phyloP scores from a whole-genome alignment of 2,797 vertebrate species.

The Hypotaenidia philippensis region DNA sequence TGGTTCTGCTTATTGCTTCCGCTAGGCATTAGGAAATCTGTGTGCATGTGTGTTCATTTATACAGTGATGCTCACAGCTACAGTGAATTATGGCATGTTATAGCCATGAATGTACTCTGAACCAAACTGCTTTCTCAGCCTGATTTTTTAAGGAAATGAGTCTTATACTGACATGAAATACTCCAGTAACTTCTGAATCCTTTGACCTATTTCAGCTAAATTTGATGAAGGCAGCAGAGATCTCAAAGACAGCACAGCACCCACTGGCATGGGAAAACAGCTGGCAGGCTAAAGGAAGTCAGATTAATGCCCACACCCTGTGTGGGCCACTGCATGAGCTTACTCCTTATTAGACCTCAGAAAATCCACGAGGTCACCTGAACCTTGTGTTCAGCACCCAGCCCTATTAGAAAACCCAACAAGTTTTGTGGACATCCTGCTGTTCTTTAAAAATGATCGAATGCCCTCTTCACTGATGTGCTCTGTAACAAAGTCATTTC shows the following conservation, averaged over 20 bases:
- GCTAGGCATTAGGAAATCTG: neutral
- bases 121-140: neutral
- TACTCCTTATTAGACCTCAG: neutral
- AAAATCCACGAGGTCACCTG: fast-evolving
- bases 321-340: neutral
- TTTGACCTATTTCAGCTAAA: neutral
- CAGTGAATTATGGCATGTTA: neutral
- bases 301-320: neutral
- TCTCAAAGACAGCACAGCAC: neutral
- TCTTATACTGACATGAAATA: neutral
- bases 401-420: neutral
- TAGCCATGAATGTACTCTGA: neutral
- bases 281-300: neutral
- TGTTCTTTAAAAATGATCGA: neutral
- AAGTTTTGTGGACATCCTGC: neutral
- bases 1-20: constrained; percentile 28
- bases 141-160: neutral
- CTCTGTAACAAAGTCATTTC: neutral
- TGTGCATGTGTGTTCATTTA: constrained; percentile 29
- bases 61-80: constrained; percentile 8
- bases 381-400: neutral
- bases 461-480: neutral
- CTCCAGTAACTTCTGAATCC: neutral
- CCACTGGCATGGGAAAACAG: neutral
- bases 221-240: neutral